Conservation (phyloP, 2,888 invertebrate species). For the Spodoptera picta region DNA sequence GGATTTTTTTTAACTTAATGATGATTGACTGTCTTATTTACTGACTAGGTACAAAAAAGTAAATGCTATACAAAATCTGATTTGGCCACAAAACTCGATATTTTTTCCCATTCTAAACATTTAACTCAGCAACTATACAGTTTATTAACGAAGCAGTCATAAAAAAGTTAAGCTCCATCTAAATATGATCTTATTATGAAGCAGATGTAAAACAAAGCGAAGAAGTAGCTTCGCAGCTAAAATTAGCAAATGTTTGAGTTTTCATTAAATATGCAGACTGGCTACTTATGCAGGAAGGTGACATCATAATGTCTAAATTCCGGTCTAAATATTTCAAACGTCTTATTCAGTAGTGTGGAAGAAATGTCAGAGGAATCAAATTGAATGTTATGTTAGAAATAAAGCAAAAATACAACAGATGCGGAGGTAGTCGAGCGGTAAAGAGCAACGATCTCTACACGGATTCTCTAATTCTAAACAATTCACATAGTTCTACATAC, state of each 20-base stretch:
- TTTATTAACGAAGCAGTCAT: too few species aligned
- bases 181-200: too few species aligned
- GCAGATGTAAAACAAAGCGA: too few species aligned
- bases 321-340: conserved; percentile 7
- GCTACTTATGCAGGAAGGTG: conserved; percentile 22
- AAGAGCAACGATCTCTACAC: conserved; percentile 45
- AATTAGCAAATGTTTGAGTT: background rate
- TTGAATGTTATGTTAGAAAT: background rate
- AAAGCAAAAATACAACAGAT: conserved; percentile 7
- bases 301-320: conserved; percentile 29
- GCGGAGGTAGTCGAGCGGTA: conserved; percentile 42
- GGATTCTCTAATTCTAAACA: conserved; percentile 31
- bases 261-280: conserved; percentile 2
- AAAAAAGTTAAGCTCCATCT: too few species aligned
- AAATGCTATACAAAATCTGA: too few species aligned
- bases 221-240: too few species aligned
- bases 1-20: too few species aligned
- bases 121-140: too few species aligned
- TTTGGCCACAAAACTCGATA: too few species aligned
- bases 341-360: conserved; percentile 4
- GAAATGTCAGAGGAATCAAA: background rate
- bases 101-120: too few species aligned
- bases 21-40: too few species aligned
- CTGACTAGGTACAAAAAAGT: too few species aligned
- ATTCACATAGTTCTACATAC: conserved; percentile 27